These are phyloP conservation scores for Pentalonia nigronervosa DNA, from an alignment of 1,140 invertebrate species.

Conservation along the genomic window DNA sequence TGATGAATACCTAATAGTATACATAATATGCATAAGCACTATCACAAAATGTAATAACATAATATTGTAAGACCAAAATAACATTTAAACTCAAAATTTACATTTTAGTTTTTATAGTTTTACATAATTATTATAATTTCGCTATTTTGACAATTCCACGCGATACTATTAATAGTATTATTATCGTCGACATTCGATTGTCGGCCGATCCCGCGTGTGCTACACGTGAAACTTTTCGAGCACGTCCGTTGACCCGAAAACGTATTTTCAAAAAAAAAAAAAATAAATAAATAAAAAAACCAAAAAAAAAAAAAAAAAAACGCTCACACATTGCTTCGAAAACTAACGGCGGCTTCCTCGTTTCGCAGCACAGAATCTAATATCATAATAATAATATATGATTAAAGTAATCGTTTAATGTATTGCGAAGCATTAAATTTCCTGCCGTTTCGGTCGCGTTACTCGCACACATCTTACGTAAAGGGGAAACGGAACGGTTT, in stretches of 20 bases:
- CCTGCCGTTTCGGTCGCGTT: background rate
- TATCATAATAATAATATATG: background rate
- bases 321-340: too few relatives aligned
- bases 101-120: background rate
- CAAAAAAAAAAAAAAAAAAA: background rate
- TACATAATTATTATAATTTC: background rate
- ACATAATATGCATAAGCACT: too few relatives aligned
- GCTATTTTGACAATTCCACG: background rate
- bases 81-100: background rate
- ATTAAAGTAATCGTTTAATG: constrained; percentile 14
- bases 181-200: background rate
- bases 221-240: background rate
- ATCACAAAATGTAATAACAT: background rate
- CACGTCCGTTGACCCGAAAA: background rate
- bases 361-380: background rate
- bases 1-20: too few relatives aligned
- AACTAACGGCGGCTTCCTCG: background rate
- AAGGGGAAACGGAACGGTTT: background rate
- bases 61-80: background rate
- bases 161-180: background rate
- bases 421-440: constrained; percentile 10
- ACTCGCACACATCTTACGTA: background rate
- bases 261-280: background rate
- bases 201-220: background rate
- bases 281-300: background rate